phyloP scores from a whole-genome alignment of 2,888 invertebrate genomes.

The Eristalis pertinax region DNA sequence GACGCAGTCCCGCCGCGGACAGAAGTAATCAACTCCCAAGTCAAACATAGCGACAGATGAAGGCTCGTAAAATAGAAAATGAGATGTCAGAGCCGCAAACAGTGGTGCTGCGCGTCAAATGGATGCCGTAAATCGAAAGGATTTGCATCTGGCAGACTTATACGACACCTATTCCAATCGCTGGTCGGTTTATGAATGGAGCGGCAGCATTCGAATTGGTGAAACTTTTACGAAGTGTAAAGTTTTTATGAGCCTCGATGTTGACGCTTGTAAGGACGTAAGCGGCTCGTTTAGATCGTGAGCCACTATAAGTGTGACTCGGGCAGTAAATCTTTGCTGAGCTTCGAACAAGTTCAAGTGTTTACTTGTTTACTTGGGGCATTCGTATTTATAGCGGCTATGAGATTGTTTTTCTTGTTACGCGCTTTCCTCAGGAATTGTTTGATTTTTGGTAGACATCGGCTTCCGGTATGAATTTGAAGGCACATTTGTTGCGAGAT shows the following conservation, averaged over 20 bases:
- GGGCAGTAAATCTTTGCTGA: neutral
- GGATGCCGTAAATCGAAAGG: neutral
- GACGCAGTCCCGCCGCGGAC: neutral
- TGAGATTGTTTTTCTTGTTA: too few species aligned
- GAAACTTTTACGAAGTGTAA: neutral
- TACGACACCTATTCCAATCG: neutral
- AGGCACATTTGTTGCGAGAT: too few species aligned
- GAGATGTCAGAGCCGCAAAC: neutral
- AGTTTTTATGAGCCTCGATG: neutral
- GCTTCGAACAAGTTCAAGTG: neutral
- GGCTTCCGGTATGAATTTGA: too few species aligned
- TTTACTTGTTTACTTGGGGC: too few species aligned
- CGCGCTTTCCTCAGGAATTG: too few species aligned
- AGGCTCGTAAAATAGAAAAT: slow-evolving; percentile 1
- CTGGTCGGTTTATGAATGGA: neutral
- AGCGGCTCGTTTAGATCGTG: neutral
- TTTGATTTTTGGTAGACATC: too few species aligned
- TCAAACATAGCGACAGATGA: neutral
- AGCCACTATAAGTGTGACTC: neutral
- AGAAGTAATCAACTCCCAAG: neutral
- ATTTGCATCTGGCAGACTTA: neutral
- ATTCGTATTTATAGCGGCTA: neutral
- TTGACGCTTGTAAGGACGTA: neutral
- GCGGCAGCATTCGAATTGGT: neutral
- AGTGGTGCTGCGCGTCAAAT: neutral